Percentiles rank a stretch among this genome's conserved stretches.
phyloP scores from a whole-genome alignment of 1,140 invertebrate species.

The Drosophila nikananu region DNA sequence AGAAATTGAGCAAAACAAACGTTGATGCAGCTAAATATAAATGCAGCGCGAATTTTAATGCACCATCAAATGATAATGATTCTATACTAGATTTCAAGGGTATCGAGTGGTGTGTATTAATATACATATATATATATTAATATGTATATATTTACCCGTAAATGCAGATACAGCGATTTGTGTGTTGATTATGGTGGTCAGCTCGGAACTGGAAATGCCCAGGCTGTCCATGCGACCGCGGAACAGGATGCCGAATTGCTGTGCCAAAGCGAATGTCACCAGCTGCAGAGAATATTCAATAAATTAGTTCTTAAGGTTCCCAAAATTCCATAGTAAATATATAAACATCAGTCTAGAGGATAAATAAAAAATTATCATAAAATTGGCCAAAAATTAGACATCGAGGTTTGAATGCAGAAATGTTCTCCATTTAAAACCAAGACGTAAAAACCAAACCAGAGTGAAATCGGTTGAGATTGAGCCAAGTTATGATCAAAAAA shows the following conservation, averaged over 20 bases:
- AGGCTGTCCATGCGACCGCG: conserved; percentile 86
- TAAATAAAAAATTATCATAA: too few relatives aligned
- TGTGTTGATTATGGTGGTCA: conserved; percentile 89
- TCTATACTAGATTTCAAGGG: conserved; percentile 7
- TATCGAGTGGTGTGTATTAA: background rate
- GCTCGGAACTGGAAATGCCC: conserved; percentile 87
- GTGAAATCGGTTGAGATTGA: too few relatives aligned
- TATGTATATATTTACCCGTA: conserved; percentile 63
- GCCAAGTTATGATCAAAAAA: too few relatives aligned
- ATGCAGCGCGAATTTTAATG: conserved; percentile 13
- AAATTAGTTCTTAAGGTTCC: background rate
- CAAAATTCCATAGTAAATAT: too few relatives aligned
- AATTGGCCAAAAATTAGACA: too few relatives aligned
- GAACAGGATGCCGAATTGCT: conserved; percentile 89
- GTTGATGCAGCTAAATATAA: conserved; percentile 11
- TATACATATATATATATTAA: background rate
- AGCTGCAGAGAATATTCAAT: conserved; percentile 83
- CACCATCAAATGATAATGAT: conserved; percentile 11
- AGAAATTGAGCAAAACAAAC: conserved; percentile 10
- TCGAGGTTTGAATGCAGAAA: too few relatives aligned
- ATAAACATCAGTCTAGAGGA: background rate
- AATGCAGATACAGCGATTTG: conserved; percentile 88
- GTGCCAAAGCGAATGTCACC: conserved; percentile 87
- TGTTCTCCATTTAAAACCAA: too few relatives aligned
- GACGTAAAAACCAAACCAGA: too few relatives aligned